Evolutionary conservation across 1,140 invertebrate genomes (phyloP), one percentile per base, ranked within the genome.

Genomic region (Anoplolepis gracilipes): DNA sequence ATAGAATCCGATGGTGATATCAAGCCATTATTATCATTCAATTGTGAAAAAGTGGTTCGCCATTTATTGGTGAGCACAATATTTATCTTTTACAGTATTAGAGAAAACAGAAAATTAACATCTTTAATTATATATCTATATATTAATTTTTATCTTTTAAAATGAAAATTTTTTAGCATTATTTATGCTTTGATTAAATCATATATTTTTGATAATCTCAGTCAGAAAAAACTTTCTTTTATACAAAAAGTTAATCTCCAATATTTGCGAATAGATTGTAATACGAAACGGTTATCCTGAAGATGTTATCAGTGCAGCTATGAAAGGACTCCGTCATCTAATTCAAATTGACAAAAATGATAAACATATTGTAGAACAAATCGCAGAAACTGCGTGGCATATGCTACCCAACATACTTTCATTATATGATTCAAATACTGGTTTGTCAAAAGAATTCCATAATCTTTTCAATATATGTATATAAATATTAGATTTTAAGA

Each of bases 1-100:
- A 57, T 84, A 5, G 86, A 89, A 10, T 90, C 87, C 11, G 84
- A 90, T 7, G 90, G 90, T 1, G 86, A 91, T 22, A 81, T 91
- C 28, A 55, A 36, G 13, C 88, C 88, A 0, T 33, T 91, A 36
- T 30, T 91, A 16, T 16, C 53, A 4, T 25, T 87, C 8, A 78
- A 81, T 78, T 84, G 70, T 28, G 33, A 22, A 10, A 76, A 72
- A 67, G 79, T 87, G 5, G 65, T 81, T 61, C 22, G 25, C 19
- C 85, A 82, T 69, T 67, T 91, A 79, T 36, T 90, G 89, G 90
- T 85, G 55, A 64, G 64, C 6, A 1, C 2, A 85, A 36, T 39
- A 49, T 59, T 25, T 22, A 30, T 30, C 22, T 19, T 36, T 22
- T 22, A 10, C n/a, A 8, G 16, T 16, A 49, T n/a, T 5, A 30